A percentile compares a stretch with the other conserved stretches of the same genome.
Conservation (phyloP, 2,113 vertebrate species). For the Lasiurus borealis region DNA sequence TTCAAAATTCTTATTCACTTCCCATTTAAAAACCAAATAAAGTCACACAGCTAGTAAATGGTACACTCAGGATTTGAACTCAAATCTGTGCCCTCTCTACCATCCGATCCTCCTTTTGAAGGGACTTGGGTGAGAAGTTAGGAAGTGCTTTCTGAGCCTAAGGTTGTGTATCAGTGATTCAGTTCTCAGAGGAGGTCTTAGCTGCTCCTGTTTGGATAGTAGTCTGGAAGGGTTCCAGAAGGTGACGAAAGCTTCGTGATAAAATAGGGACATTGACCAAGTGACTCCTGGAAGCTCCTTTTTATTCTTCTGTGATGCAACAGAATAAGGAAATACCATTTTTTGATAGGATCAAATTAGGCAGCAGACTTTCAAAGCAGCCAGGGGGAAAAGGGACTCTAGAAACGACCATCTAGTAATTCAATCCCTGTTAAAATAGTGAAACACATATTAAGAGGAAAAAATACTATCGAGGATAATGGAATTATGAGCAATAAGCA, state of each 20-base stretch:
- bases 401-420: slow-evolving; percentile 74
- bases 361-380: slow-evolving; percentile 72
- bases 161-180: not conserved
- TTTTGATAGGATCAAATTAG: slow-evolving; percentile 66
- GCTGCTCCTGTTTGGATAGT: not conserved
- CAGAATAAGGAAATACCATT: slow-evolving; percentile 30
- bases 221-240: not conserved
- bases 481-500: slow-evolving; percentile 85
- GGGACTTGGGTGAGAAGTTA: not conserved
- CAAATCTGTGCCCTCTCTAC: not conserved
- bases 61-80: not conserved
- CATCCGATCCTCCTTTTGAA: not conserved
- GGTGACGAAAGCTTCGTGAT: not conserved
- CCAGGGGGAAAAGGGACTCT: slow-evolving; percentile 41
- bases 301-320: not conserved
- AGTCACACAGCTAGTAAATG: not conserved
- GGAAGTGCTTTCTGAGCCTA: slow-evolving; percentile 8
- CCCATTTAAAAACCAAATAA: not conserved
- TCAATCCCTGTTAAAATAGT: slow-evolving; percentile 81
- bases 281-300: not conserved
- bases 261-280: not conserved
- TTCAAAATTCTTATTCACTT: slow-evolving; percentile 30
- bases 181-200: not conserved
- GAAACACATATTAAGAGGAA: slow-evolving; percentile 83
- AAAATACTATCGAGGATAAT: slow-evolving; percentile 81